Percentiles rank a stretch among this genome's conserved stretches.
phyloP scores from a whole-genome alignment of 1,140 invertebrate genomes.

The Orchesella cincta region DNA sequence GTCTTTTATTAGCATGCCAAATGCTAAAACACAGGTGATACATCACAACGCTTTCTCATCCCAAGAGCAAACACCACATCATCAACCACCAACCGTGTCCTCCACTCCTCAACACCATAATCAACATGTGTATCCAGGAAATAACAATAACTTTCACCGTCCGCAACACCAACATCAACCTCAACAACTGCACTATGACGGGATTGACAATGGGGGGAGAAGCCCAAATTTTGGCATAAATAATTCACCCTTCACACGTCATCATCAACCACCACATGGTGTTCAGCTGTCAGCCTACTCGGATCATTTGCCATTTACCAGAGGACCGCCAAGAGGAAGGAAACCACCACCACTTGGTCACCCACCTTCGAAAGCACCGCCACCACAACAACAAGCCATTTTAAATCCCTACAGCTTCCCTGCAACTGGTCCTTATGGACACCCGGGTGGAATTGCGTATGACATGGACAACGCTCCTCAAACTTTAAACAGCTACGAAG shows the following conservation, averaged over 20 bases:
- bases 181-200: neutral
- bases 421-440: neutral
- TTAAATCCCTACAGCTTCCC: neutral
- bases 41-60: constrained; percentile 38
- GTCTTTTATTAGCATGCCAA: constrained; percentile 48
- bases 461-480: constrained; percentile 11
- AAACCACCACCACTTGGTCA: neutral
- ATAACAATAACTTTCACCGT: neutral
- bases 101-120: constrained; percentile 3
- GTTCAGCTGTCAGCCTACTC: neutral
- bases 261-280: neutral
- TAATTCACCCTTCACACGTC: neutral
- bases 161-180: neutral
- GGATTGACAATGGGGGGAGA: neutral
- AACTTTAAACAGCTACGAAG: constrained; percentile 2
- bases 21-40: constrained; percentile 42
- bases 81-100: constrained; percentile 4
- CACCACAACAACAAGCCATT: neutral
- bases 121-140: neutral
- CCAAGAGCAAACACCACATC: neutral
- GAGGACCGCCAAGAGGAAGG: neutral
- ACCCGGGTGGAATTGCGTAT: neutral
- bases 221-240: neutral
- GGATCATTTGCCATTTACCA: neutral
- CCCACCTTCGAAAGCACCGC: neutral